phyloP scores from a whole-genome alignment of 1,140 invertebrate species.

The Sitodiplosis mosellana region DNA sequence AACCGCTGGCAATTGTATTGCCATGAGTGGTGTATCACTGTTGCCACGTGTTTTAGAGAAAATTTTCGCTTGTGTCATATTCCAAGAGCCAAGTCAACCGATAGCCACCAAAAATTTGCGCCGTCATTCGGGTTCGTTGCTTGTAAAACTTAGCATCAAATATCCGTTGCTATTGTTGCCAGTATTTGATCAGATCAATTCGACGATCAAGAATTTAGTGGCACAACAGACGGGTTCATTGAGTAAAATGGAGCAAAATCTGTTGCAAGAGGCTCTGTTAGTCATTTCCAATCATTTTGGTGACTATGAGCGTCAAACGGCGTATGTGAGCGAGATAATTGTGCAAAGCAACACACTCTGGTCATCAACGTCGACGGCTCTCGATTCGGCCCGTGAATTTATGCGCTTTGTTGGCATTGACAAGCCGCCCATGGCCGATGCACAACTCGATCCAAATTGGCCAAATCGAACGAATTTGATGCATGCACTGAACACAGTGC shows the following conservation, averaged over 20 bases:
- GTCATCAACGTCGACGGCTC: conserved; percentile 35
- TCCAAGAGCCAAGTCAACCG: conserved; percentile 36
- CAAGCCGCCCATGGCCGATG: conserved; percentile 34
- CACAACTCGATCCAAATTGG: conserved; percentile 23
- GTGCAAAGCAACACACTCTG: conserved; percentile 40
- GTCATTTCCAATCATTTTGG: conserved; percentile 77
- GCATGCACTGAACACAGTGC: conserved; percentile 49
- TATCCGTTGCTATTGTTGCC: conserved; percentile 67
- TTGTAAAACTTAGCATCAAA: conserved; percentile 76
- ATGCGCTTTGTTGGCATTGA: conserved; percentile 63
- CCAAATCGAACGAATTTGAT: conserved; percentile 29
- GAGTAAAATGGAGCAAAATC: conserved; percentile 68
- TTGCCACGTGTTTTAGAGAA: conserved; percentile 66
- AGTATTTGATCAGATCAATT: conserved; percentile 69
- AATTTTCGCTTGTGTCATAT: conserved; percentile 66
- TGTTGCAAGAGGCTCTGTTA: conserved; percentile 56
- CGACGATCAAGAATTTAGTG: conserved; percentile 45
- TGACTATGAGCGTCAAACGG: conserved; percentile 67
- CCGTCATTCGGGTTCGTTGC: conserved; percentile 68
- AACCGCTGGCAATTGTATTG: conserved; percentile 36
- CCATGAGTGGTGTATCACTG: conserved; percentile 47
- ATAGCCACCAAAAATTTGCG: conserved; percentile 66
- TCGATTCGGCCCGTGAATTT: conserved; percentile 43
- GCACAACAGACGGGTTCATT: conserved; percentile 40
- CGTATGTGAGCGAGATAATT: conserved; percentile 64